These are phyloP conservation scores for Athalia circularis DNA, from an alignment of 2,888 invertebrate genomes.

Conservation along the genomic window DNA sequence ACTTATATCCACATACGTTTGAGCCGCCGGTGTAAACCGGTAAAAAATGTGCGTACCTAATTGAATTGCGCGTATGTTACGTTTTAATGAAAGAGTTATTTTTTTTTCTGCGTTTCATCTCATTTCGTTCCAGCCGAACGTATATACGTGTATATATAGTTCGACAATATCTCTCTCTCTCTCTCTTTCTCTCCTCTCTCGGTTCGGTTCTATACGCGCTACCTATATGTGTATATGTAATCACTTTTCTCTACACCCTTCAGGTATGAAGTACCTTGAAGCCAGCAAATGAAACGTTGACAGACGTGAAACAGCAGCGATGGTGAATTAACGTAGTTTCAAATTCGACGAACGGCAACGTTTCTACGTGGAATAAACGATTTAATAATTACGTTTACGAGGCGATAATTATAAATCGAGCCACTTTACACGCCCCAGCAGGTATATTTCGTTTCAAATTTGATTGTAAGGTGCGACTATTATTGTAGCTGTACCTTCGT, in stretches of 20 bases:
- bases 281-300: too few relatives aligned
- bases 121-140: neutral
- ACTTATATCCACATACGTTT: neutral
- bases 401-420: neutral
- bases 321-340: neutral
- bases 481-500: too few relatives aligned
- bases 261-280: too few relatives aligned
- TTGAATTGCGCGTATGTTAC: constrained; percentile 18
- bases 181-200: too few relatives aligned
- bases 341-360: neutral
- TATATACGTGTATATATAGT: neutral
- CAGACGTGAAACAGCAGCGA: too few relatives aligned
- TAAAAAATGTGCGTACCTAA: neutral
- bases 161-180: too few relatives aligned
- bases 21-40: neutral
- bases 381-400: neutral
- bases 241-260: too few relatives aligned
- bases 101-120: neutral
- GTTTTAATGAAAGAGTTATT: constrained; percentile 26
- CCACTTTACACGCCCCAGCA: neutral
- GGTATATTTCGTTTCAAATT: too few relatives aligned
- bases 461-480: too few relatives aligned
- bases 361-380: neutral
- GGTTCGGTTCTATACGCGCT: too few relatives aligned
- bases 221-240: too few relatives aligned